phyloP scores from a whole-genome alignment of 2,888 invertebrate genomes.

The Charanyca ferruginea region DNA sequence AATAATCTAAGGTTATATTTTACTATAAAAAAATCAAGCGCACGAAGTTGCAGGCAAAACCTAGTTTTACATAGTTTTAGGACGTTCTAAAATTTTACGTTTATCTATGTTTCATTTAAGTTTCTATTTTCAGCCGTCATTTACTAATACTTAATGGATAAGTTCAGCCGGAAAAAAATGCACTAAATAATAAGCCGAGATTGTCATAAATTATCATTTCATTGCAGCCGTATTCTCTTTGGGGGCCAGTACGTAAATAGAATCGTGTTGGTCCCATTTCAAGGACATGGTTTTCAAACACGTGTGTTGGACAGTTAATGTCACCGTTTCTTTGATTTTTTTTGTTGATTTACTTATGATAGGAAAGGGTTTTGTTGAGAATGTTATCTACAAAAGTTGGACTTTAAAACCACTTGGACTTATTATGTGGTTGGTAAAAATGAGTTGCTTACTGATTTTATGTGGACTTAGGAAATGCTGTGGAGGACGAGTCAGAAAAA shows the following conservation, averaged over 20 bases:
- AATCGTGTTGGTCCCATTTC: constrained; percentile 70
- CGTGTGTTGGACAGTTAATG: constrained; percentile 71
- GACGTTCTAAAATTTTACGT: no score
- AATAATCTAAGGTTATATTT: no score
- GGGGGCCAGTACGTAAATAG: constrained; percentile 75
- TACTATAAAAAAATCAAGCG: no score
- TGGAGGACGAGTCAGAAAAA: no score
- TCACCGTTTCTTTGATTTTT: constrained; percentile 13
- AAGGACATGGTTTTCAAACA: constrained; percentile 73
- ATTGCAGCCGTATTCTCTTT: constrained; percentile 62
- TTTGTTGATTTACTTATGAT: neutral
- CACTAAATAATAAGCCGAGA: constrained; percentile 32
- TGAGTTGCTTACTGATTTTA: no score
- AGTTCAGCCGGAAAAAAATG: constrained; percentile 29
- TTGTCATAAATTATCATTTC: constrained; percentile 69
- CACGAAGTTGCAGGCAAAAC: no score
- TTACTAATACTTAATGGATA: constrained; percentile 9
- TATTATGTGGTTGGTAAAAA: neutral
- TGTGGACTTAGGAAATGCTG: no score
- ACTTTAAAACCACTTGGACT: neutral
- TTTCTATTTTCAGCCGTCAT: constrained; percentile 10
- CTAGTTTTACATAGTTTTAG: no score
- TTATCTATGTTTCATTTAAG: no score
- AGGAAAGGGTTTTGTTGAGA: neutral
- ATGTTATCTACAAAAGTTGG: neutral